Evolutionary conservation across 2,888 invertebrate genomes (phyloP).

Genomic region (Lysandra coridon): DNA sequence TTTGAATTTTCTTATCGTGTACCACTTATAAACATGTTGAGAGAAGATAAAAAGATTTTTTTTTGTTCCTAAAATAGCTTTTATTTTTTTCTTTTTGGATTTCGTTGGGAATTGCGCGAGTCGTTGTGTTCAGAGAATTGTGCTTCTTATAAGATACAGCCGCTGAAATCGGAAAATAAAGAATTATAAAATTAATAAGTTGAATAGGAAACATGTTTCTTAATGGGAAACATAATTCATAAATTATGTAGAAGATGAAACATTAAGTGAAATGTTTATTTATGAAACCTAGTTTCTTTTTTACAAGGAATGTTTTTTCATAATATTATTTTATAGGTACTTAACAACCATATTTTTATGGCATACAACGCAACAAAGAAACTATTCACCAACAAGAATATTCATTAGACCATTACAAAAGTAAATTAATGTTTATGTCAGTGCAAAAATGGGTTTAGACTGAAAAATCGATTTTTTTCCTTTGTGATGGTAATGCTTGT

Average conservation of each 20-base stretch:
- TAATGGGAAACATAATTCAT: too few species aligned
- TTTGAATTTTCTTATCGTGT: conserved; percentile 26
- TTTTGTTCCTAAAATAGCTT: neutral
- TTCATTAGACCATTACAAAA: neutral
- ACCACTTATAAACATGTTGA: conserved; percentile 26
- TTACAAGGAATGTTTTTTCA: neutral
- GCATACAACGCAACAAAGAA: neutral
- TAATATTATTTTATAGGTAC: neutral
- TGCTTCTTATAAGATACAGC: neutral
- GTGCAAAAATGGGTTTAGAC: neutral
- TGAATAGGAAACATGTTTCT: neutral
- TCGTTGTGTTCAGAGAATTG: neutral
- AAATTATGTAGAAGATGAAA: neutral
- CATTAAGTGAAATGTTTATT: neutral
- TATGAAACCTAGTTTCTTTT: neutral
- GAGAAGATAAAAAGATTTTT: conserved; percentile 19
- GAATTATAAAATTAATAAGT: neutral
- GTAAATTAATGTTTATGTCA: neutral
- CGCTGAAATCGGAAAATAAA: neutral
- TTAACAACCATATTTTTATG: neutral
- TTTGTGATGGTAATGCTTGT: neutral
- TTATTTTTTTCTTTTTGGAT: conserved; percentile 20
- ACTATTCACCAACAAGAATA: neutral
- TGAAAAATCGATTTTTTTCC: neutral
- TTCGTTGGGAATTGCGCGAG: neutral